These are phyloP conservation scores for Prunella fulvescens DNA, from an alignment of 2,113 vertebrate genomes.

Conservation along the genomic window DNA sequence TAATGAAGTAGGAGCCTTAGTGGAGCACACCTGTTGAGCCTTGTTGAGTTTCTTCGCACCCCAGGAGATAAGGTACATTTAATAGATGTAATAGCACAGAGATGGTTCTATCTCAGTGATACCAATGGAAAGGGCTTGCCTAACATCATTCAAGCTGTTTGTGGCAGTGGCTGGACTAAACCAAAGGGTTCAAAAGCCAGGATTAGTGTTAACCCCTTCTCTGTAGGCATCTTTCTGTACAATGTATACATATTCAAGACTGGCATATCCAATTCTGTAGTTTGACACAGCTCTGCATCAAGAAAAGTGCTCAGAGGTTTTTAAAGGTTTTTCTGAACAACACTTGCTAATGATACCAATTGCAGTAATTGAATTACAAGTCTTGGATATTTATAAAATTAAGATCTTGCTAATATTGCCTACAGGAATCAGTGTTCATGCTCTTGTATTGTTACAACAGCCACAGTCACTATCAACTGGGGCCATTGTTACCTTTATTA, in stretches of 20 bases:
- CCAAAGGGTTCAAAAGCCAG: not conserved
- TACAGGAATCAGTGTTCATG: not conserved
- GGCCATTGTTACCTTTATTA: not conserved
- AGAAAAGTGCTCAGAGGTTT: not conserved
- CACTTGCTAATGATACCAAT: not conserved
- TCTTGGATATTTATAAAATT: not conserved
- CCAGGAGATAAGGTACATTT: not conserved
- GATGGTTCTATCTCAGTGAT: not conserved
- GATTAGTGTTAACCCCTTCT: not conserved
- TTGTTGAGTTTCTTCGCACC: not conserved
- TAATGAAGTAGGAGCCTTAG: not conserved
- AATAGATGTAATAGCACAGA: not conserved
- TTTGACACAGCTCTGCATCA: not conserved
- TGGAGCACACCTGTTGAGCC: not conserved
- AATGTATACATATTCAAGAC: accelerated
- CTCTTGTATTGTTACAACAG: not conserved
- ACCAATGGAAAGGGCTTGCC: not conserved
- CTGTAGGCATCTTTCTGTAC: not conserved
- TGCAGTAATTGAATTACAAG: not conserved
- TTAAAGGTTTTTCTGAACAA: not conserved
- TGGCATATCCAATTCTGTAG: not conserved
- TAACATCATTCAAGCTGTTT: not conserved
- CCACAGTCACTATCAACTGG: not conserved
- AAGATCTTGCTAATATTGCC: not conserved
- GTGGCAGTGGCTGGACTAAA: not conserved